Conservation (phyloP, 2,888 invertebrate genomes). For the Pollenia amentaria region DNA sequence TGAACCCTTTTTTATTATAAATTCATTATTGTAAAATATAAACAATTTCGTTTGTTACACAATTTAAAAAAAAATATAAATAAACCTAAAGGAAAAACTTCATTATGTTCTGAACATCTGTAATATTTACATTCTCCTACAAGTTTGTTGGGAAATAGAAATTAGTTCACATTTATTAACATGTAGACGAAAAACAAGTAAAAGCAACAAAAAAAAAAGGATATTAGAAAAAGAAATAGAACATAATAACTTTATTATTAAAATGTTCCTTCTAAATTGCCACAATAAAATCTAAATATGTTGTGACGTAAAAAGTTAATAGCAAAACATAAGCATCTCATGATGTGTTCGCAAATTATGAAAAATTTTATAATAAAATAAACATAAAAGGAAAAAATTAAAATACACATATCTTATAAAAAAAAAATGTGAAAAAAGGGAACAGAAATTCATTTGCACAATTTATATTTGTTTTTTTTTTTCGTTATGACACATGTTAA, state of each 20-base stretch:
- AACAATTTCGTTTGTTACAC: not conserved
- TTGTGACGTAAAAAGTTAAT: conserved; percentile 59
- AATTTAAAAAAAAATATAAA: not conserved
- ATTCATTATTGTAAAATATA: too few relatives aligned
- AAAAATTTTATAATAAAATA: not conserved
- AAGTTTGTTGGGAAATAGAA: not conserved
- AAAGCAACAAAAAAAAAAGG: not conserved
- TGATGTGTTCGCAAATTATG: conserved; percentile 24
- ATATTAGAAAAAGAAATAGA: conserved; percentile 1
- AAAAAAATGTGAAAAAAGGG: not conserved
- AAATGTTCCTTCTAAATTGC: conserved; percentile 60
- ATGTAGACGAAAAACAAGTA: not conserved
- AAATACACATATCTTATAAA: not conserved
- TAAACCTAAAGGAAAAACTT: conserved; percentile 16
- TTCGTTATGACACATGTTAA: not conserved
- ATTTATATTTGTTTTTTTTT: not conserved
- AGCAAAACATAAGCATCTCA: conserved; percentile 48
- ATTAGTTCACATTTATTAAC: not conserved
- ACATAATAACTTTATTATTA: conserved; percentile 63
- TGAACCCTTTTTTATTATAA: too few relatives aligned
- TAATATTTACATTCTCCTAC: conserved; percentile 1
- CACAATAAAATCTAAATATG: conserved; percentile 71
- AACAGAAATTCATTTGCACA: not conserved
- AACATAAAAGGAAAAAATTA: not conserved
- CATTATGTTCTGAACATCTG: not conserved